A percentile compares a stretch with the other conserved stretches of the same genome.
Evolutionary conservation across 2,797 vertebrate species (phyloP).

Genomic region (Poecilia picta): DNA sequence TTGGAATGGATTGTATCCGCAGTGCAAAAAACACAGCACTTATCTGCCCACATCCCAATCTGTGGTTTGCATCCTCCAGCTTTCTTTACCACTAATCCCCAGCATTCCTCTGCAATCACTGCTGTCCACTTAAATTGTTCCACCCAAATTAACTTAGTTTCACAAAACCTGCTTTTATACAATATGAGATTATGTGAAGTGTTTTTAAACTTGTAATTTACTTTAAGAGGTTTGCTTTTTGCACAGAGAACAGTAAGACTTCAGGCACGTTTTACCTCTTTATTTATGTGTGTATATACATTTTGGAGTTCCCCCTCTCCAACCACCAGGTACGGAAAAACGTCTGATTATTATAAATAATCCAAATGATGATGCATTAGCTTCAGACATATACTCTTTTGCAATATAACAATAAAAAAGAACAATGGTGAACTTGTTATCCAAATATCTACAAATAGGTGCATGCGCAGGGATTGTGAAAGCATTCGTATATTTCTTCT

Average conservation of each 20-base stretch:
- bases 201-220: background rate
- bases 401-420: background rate
- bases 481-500: background rate
- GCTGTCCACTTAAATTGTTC: constrained; percentile 10
- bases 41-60: constrained; percentile 32
- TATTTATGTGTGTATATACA: constrained; percentile 1
- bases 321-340: constrained; percentile 33
- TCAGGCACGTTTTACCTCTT: background rate
- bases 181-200: constrained; percentile 3
- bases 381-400: constrained; percentile 21
- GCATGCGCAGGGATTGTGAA: background rate
- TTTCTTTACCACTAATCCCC: constrained; percentile 25
- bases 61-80: constrained; percentile 22
- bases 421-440: background rate
- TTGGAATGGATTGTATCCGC: constrained; percentile 17
- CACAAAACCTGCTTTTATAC: constrained; percentile 1
- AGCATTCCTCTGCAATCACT: constrained; percentile 34
- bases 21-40: constrained; percentile 24
- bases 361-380: constrained; percentile 22
- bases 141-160: constrained; percentile 19
- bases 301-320: constrained; percentile 8
- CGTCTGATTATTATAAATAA: constrained; percentile 36
- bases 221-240: background rate
- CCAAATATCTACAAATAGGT: background rate
- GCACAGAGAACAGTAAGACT: background rate